phyloP scores from a whole-genome alignment of 2,888 invertebrate species.

The Troilus luridus region DNA sequence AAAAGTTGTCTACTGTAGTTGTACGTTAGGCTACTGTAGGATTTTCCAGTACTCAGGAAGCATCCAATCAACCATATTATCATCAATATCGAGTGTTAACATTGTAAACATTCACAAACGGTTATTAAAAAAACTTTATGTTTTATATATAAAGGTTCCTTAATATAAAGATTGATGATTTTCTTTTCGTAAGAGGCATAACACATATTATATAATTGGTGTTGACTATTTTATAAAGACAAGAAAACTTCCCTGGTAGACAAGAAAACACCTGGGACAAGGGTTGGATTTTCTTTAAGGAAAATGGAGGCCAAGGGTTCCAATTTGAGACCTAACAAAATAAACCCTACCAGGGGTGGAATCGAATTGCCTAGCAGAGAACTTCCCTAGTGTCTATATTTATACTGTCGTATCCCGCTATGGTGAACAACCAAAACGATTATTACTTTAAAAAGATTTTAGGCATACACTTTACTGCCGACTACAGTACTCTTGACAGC shows the following conservation, averaged over 20 bases:
- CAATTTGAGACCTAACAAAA: slow-evolving; percentile 39
- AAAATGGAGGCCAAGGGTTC: background rate
- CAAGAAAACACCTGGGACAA: background rate
- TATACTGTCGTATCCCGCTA: background rate
- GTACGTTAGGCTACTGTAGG: no score
- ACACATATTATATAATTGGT: background rate
- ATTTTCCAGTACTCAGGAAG: no score
- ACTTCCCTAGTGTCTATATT: slow-evolving; percentile 12
- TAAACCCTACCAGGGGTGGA: background rate
- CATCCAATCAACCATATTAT: no score
- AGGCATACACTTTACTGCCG: background rate
- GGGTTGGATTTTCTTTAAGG: background rate
- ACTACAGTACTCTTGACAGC: background rate
- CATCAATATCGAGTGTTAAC: no score
- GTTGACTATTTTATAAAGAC: background rate
- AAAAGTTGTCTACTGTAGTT: no score
- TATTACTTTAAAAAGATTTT: no score
- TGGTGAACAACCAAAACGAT: no score
- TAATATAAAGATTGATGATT: no score
- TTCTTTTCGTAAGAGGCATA: no score
- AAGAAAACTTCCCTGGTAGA: background rate
- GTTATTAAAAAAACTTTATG: no score
- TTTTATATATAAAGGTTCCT: no score
- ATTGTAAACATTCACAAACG: no score
- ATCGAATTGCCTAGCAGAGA: background rate